Evolutionary conservation across 2,797 vertebrate genomes (phyloP), one percentile per base, ranked within the genome.

Genomic region (Enteromius anoplus): DNA sequence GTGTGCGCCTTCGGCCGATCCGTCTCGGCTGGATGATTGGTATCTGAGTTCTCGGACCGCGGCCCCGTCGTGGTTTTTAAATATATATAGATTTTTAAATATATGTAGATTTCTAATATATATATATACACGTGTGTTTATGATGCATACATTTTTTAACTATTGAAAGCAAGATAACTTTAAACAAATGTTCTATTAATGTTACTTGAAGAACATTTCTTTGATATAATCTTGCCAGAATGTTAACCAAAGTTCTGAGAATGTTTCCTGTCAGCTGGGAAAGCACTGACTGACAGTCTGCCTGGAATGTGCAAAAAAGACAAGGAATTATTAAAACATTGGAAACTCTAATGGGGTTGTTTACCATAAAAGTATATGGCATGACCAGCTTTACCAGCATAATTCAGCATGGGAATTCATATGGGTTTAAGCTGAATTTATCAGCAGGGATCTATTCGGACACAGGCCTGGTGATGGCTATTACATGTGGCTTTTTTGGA

Each of bases 381-480:
- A 49, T 71, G 26, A 29, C 42, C n/a, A 71, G 23, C 45, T 32
- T 47, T 23, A 45, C 55, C 17, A 76, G 8, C 15, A 19, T 76
- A 45, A 26, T 42, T 4, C 37, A 77, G 40, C 55, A 77, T 19
- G 23, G 23, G 47, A 47, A 29, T 32, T 64, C 40, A 19, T 29
- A 32, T 62, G 19, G n/a, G 14, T 60, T 58, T 29, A 77, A 47
- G 23, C 3, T 75, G 21, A 21, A 19, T 77, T 32, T 47, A 60
- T 62, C 40, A 76, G 75, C 55, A 77, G 23, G 49, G 19, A 64
- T 40, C 14, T 68, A 75, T 40, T 40, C 19, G 68, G 32, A 53
- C 34, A 37, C 10, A 75, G 80, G 75, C 70, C 55, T 2, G 34
- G 47, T 81, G 87, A 86, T 81, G 78, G 78, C 79, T 86, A 88